These are phyloP conservation scores for Geodia barretti DNA, from an alignment of 37 sponge, comb jelly and placozoan species.

Conservation along the genomic window DNA sequence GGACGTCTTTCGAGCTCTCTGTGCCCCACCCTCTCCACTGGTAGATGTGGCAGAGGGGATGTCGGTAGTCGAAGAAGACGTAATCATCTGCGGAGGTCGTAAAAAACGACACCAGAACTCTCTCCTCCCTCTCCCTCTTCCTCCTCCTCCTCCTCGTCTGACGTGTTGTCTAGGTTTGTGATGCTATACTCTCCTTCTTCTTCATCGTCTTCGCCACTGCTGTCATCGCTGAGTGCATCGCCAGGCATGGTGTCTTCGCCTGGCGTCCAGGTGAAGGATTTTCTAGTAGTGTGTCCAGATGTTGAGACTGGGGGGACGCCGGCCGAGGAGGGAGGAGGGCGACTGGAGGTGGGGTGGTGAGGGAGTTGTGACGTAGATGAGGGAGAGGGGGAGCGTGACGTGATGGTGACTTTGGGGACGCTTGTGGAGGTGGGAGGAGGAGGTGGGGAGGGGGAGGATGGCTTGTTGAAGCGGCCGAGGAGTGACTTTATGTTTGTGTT, in stretches of 20 bases:
- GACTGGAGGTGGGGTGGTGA: not conserved
- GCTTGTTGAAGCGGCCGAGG: not conserved
- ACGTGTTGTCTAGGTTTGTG: conserved; percentile 36
- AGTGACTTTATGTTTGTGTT: not conserved
- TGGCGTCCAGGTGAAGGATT: not conserved
- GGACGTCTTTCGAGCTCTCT: not conserved
- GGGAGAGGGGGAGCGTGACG: not conserved
- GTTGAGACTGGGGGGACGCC: not conserved
- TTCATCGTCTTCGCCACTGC: too few species aligned
- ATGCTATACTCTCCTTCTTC: conserved; percentile 25
- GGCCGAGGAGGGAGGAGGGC: not conserved
- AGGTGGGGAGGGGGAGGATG: not conserved
- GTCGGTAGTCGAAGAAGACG: not conserved
- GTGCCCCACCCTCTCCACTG: not conserved
- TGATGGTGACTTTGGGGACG: too few species aligned
- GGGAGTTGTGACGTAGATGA: too few species aligned
- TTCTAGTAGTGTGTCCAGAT: not conserved
- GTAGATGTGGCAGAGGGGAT: not conserved
- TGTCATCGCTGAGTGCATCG: conserved; percentile 20
- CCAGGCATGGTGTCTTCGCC: not conserved
- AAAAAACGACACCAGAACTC: not conserved
- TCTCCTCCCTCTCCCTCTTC: conserved; percentile 1
- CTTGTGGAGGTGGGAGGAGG: not conserved
- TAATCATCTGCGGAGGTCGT: not conserved
- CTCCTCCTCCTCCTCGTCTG: conserved; percentile 18